Evolutionary conservation across 2,888 invertebrate genomes (phyloP), one percentile per base, ranked within the genome.

Genomic region (Xestia sexstrigata): DNA sequence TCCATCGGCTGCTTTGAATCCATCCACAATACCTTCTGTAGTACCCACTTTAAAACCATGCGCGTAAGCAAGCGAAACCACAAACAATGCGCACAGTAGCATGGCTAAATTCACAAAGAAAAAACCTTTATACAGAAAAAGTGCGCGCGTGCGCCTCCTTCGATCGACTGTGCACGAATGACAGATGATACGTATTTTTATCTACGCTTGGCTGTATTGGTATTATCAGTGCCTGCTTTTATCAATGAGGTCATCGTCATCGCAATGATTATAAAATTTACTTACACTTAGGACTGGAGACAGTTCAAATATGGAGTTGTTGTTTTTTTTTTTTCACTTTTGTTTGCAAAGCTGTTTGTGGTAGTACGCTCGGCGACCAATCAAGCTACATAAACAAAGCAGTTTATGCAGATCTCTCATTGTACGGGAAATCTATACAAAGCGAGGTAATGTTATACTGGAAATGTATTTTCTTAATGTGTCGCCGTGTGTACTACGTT

Each of bases 21-120:
- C 96, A 67, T 92, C 88, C 26, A 96, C 89, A n/a, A 84, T 76
- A 65, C 96, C 92, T 81, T 96, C 93, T 0, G 93, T 92, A 0
- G 94, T 95, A 13, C 91, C 92, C 63, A 95, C 95, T 81, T 89
- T 90, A 4, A 90, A 23, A 74, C 76, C 81, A 74, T 91, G 88
- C 87, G 87, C 89, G 52, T 80, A 85, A 87, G 84, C 90, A 88
- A 88, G 76, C 70, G 86, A 63, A 26, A 82, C 73, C 77, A 87
- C 63, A 79, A 88, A 82, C 60, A 91, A 81, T 72, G 84, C 84
- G 55, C 73, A 76, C 74, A 85, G 55, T 70, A 89, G 81, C 91
- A 91, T 92, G 68, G 63, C 80, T 74, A 75, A 55, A 77, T 67
- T 78, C 65, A 81, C 72, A 67, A 39, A 65, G 2, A 47, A 26